Evolutionary conservation across 2,888 invertebrate genomes (phyloP).

Genomic region (Tolmerus cingulatus): DNA sequence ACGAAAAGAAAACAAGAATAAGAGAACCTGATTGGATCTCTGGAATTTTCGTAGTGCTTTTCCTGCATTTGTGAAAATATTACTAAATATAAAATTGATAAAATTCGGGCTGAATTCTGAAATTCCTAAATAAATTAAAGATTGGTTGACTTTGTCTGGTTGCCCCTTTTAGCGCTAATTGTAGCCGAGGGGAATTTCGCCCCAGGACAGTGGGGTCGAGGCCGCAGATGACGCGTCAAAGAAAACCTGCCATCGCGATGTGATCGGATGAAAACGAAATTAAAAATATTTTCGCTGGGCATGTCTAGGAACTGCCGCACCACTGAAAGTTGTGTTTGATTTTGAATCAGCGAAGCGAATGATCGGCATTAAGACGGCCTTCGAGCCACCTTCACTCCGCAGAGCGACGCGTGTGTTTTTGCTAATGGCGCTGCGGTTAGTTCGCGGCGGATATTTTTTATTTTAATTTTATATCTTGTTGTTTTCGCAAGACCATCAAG

Average conservation of each 20-base stretch:
- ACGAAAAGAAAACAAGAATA: too few species aligned
- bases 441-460: not conserved
- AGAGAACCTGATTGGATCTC: not conserved
- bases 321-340: not conserved
- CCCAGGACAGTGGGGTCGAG: not conserved
- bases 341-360: slow-evolving; percentile 18
- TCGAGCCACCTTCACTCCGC: slow-evolving; percentile 22
- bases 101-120: not conserved
- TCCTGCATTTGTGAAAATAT: not conserved
- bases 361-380: slow-evolving; percentile 16
- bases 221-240: not conserved
- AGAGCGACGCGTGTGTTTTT: slow-evolving; percentile 11
- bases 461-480: not conserved
- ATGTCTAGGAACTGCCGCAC: not conserved
- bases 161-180: not conserved
- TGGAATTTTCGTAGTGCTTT: not conserved
- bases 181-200: not conserved
- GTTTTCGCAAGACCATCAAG: slow-evolving; percentile 9
- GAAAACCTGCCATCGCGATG: not conserved
- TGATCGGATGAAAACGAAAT: not conserved
- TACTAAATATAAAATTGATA: not conserved
- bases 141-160: not conserved
- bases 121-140: not conserved
- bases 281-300: not conserved
- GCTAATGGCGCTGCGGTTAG: not conserved